Base-by-base conservation (phyloP, 2,888 invertebrate species). In the Hemicrepidius hirtus region DNA sequence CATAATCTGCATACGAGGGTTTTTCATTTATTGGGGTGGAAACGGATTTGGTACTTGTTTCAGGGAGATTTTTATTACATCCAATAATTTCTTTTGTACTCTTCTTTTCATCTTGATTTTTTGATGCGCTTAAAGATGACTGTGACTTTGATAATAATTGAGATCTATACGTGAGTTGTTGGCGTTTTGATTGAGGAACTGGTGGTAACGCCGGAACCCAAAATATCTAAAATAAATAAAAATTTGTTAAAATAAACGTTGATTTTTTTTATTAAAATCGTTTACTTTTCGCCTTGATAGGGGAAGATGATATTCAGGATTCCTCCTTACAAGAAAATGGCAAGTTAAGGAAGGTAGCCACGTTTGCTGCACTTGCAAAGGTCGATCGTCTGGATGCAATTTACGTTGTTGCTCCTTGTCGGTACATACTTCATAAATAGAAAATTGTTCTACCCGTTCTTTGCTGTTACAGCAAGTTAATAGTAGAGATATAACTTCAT, bases 391-490 rank as follows among this genome's bases (percentile, higher is more conserved):
- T 0, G 95, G 94, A 85, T 96, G 95, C 40, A 96, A 87, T 87
- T 96, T 95, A 70, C 96, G 90, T 86, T 96, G 95, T 86, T 95
- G 95, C 85, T 95, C 95, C 85, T 95, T 94, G 6, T 93, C 92
- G 4, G 84, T 84, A 84, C 89, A 86, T 67, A 95, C 95, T 90
- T 96, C 96, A 86, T 95, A 96, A 41, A 96, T 87, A 41, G 95
- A 95, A 87, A 95, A 96, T 84, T 94, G 92, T 86, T 95, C 95
- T 1, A 95, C 94, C 21, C 93, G 91, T 84, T 96, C 96, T 75
- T 90, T 90, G 74, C 94, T 95, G 85, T 92, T 94, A 85, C 95
- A 96, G 86, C 96, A 96, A 80, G 93, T 94, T 70, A 97, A 89
- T 70, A 97, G 86, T 78, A 97, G 91, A 74, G 94, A 92, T 74